Evolutionary conservation across 2,113 vertebrate species (phyloP).

Genomic region (Hemibagrus wyckioides): DNA sequence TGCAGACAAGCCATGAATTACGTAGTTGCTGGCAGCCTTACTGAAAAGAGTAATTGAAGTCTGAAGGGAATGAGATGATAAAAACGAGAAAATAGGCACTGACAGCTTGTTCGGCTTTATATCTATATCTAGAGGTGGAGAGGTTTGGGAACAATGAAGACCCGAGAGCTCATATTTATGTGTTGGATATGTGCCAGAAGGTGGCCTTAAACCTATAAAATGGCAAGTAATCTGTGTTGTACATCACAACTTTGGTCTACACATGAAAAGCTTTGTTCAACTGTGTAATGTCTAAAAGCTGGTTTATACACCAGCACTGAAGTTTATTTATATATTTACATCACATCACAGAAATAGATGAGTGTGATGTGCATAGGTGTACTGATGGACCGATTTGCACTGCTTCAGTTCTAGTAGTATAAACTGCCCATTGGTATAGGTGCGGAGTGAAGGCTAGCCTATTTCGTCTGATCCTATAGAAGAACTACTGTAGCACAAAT

Average conservation of each 20-base stretch:
- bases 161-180: constrained; percentile 12
- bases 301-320: neutral
- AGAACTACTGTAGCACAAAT: no score
- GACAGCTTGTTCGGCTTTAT: constrained; percentile 27
- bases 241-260: neutral
- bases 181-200: neutral
- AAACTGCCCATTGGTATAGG: neutral
- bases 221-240: neutral
- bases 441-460: neutral
- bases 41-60: constrained; percentile 69
- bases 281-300: neutral
- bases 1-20: constrained; percentile 68
- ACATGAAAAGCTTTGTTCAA: neutral
- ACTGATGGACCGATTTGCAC: neutral
- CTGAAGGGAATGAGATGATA: constrained; percentile 45
- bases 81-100: constrained; percentile 59
- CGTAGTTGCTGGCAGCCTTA: constrained; percentile 66
- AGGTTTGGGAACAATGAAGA: constrained; percentile 22
- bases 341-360: neutral
- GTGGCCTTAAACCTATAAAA: neutral
- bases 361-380: neutral
- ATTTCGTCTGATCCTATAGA: no score
- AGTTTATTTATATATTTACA: neutral
- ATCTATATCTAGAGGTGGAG: neutral
- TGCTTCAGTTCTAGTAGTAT: neutral